Evolutionary conservation across 2,113 vertebrate genomes (phyloP), one percentile per base, ranked within the genome.

Genomic region (Taurulus bubalis): DNA sequence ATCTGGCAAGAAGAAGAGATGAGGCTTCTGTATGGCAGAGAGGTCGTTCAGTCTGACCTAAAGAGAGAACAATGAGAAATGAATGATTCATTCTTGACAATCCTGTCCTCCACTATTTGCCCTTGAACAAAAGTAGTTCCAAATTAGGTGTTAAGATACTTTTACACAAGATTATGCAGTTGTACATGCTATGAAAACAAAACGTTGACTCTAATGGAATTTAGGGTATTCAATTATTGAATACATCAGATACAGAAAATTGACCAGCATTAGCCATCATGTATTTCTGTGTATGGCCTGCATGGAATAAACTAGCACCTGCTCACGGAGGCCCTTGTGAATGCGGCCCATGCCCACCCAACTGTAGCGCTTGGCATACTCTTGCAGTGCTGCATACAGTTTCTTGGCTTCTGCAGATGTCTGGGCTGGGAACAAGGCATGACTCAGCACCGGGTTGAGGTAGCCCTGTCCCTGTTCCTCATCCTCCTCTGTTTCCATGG

Each of bases 341-440:
- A 96, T 95, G 56, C 96, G 95, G 0, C 96, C 96, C 96, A 97
- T 96, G 69, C 97, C 97, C 22, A 95, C 96, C 97, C 97, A 97
- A 49, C 96, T 97, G 90, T 97, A 97, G 75, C 96, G 96, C 85
- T 96, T 96, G 81, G 97, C 96, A 2, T 97, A 97, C 85, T 96
- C 95, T 70, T 96, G 95, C 79, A 97, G 93, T 36, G 96, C 95
- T 36, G 94, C 83, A 16, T 96, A 96, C 53, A 96, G 92, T 91
- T 94, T 95, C 75, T 93, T 95, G 88, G 94, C 95, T 80, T 94
- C 95, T n/a, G 91, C 78, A 32, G 93, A 87, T 18, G 94, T 95
- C 81, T 87, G 91, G 26, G 82, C 91, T 60, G 93, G 96, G 87
- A 96, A 96, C 66, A 91, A 87, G 56, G 92, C 87, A 74, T 94